Conservation (phyloP, 2,888 invertebrate species). For the Dexiosoma caninum region DNA sequence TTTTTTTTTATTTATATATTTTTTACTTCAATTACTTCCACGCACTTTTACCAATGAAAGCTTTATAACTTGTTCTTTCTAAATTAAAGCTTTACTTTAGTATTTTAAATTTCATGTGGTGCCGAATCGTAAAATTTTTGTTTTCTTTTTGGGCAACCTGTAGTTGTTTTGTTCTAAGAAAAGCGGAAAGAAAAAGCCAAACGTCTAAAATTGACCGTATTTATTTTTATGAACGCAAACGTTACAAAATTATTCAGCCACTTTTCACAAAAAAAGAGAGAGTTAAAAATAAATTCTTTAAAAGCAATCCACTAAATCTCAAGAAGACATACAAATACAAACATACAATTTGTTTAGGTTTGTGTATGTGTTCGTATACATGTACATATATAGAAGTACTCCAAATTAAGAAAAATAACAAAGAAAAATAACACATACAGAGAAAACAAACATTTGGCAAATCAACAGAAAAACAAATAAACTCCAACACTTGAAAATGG, state of each 20-base stretch:
- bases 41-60: conserved; percentile 20
- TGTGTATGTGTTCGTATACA: not conserved
- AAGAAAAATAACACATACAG: conserved; percentile 6
- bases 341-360: not conserved
- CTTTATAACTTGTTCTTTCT: not conserved
- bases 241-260: conserved; percentile 4
- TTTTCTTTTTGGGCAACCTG: not conserved
- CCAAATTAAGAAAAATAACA: conserved; percentile 51
- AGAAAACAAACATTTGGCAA: not conserved
- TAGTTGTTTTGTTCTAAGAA: too few species aligned
- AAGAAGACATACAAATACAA: not conserved
- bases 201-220: conserved; percentile 42
- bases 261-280: not conserved
- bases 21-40: conserved; percentile 1
- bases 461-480: not conserved
- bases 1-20: not conserved
- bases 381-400: not conserved
- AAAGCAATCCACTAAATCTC: not conserved
- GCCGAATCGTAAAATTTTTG: not conserved
- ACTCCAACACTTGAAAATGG: not conserved
- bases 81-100: conserved; percentile 23
- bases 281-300: not conserved
- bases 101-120: conserved; percentile 16
- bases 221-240: conserved; percentile 48
- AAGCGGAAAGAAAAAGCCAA: not conserved